A percentile compares a stretch with the other conserved stretches of the same genome.
Conservation (phyloP, 2,888 invertebrate species). For the Polymixis lichenea region DNA sequence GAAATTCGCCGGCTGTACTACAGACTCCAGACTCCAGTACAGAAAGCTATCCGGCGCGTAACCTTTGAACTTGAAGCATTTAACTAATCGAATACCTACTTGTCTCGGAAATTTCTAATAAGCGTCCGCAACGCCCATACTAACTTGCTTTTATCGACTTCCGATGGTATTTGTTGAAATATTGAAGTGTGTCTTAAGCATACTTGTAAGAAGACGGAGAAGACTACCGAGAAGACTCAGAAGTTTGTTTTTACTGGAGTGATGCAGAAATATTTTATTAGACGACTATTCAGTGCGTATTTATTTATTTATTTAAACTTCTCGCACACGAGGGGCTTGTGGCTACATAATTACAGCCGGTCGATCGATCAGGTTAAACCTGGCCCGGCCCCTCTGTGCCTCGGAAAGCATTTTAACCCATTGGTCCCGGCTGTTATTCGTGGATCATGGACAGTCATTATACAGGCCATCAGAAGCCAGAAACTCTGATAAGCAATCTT, state of each 20-base stretch:
- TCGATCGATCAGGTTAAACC: too few species aligned
- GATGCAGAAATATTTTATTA: background rate
- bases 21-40: constrained; percentile 43
- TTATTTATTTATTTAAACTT: too few species aligned
- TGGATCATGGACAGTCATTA: too few species aligned
- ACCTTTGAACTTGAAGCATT: constrained; percentile 75
- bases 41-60: constrained; percentile 61
- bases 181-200: constrained; percentile 30
- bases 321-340: too few species aligned
- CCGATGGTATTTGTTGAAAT: constrained; percentile 34
- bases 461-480: too few species aligned
- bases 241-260: background rate
- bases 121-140: constrained; percentile 51
- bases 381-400: too few species aligned
- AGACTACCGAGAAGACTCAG: background rate
- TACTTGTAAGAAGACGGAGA: background rate
- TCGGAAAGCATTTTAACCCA: too few species aligned
- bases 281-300: background rate
- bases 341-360: too few species aligned
- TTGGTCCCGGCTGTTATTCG: too few species aligned
- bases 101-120: constrained; percentile 67
- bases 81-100: constrained; percentile 75
- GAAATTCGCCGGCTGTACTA: constrained; percentile 51
- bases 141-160: constrained; percentile 43
- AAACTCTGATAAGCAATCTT: too few species aligned